Percentiles rank a stretch among this genome's conserved stretches.
These are phyloP conservation scores for Myotis pilosus DNA, from an alignment of 2,797 vertebrate genomes.

Conservation along the genomic window DNA sequence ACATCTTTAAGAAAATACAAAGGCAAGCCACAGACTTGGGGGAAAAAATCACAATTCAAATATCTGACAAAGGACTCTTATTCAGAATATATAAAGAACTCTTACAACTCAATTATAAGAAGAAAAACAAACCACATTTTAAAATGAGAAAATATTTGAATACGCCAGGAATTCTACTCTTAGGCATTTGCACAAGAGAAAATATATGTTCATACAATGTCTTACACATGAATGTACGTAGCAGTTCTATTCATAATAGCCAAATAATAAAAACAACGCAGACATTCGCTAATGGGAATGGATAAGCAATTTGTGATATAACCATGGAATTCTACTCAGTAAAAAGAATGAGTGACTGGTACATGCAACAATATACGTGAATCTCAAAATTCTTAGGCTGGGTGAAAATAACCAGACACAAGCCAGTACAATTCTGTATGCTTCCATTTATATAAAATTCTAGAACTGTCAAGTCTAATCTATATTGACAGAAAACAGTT, in stretches of 20 bases:
- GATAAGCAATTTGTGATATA: constrained; percentile 17
- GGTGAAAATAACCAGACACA: constrained; percentile 24
- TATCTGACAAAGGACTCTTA: not conserved
- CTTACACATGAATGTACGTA: not conserved
- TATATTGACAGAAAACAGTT: constrained; percentile 17
- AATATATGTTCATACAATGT: not conserved
- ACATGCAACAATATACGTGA: not conserved
- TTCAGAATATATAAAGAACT: not conserved
- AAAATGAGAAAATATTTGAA: constrained; percentile 31
- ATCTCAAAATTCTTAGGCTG: constrained; percentile 45
- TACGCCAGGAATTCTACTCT: not conserved
- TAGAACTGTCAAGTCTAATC: constrained; percentile 19
- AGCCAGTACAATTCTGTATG: not conserved
- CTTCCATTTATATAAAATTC: constrained; percentile 34
- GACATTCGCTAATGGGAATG: not conserved
- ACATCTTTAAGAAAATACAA: constrained; percentile 30
- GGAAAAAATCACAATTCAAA: constrained; percentile 8
- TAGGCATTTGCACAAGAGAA: constrained; percentile 8
- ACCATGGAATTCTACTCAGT: not conserved
- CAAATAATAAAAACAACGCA: not conserved
- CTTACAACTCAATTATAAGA: not conserved
- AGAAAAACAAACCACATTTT: constrained; percentile 13
- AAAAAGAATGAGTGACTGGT: constrained; percentile 22
- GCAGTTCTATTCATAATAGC: not conserved
- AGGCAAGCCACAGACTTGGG: not conserved